Evolutionary conservation across 35 echinoderm and acorn worm genomes (phyloP).

Genomic region (Hemicentrotus pulcherrimus): DNA sequence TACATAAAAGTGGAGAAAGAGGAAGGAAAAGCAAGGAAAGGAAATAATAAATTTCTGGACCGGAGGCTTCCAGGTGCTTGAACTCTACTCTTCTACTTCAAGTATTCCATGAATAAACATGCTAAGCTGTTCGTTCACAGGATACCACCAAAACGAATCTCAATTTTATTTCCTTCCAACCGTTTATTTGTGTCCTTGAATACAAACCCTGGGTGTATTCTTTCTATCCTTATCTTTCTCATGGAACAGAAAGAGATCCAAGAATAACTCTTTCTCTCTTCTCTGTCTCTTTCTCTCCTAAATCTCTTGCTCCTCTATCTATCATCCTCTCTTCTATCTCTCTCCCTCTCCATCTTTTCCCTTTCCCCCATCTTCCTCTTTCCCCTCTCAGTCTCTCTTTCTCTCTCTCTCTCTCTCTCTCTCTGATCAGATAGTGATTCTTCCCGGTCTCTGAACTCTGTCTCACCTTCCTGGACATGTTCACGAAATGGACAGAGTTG

Average conservation of each 20-base stretch:
- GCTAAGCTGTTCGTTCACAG: neutral
- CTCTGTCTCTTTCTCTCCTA: too few relatives aligned
- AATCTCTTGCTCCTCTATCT: too few relatives aligned
- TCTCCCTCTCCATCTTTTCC: too few relatives aligned
- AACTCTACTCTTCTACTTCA: neutral
- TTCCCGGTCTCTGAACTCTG: neutral
- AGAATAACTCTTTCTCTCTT: neutral
- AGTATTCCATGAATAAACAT: neutral
- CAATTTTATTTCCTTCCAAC: neutral
- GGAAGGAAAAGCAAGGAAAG: neutral
- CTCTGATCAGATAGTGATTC: neutral
- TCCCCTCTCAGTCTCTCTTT: too few relatives aligned
- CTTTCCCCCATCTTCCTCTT: too few relatives aligned
- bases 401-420: neutral
- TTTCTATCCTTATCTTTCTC: neutral
- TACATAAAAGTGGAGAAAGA: neutral
- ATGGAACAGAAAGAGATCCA: neutral
- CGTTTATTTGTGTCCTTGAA: neutral
- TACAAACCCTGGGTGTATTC: neutral
- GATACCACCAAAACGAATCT: neutral
- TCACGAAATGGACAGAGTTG: neutral
- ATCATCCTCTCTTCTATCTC: too few relatives aligned
- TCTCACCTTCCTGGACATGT: neutral
- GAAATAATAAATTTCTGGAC: neutral
- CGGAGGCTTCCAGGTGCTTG: neutral